Evolutionary conservation across 2,888 invertebrate species (phyloP).

Genomic region (Pinctada fucata): DNA sequence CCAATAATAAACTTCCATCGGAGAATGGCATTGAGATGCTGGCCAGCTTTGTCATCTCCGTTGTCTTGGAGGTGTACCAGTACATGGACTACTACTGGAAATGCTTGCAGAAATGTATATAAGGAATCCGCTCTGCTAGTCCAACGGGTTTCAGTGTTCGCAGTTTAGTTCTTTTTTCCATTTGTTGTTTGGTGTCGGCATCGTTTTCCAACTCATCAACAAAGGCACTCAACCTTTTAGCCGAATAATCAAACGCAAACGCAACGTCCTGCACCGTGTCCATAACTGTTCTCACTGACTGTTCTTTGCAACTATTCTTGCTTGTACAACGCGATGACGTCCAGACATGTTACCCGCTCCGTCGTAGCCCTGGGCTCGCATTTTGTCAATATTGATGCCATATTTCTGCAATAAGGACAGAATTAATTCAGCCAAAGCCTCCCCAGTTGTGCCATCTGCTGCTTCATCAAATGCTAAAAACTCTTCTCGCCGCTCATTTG

Average conservation of each 20-base stretch:
- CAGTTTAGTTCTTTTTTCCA: slow-evolving; percentile 6
- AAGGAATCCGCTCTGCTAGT: slow-evolving; percentile 10
- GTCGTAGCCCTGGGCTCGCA: slow-evolving; percentile 37
- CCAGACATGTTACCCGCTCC: slow-evolving; percentile 30
- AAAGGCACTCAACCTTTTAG: background rate
- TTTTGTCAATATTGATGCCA: slow-evolving; percentile 7
- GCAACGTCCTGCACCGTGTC: slow-evolving; percentile 9
- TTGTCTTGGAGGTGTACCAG: slow-evolving; percentile 27
- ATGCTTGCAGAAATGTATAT: slow-evolving; percentile 8
- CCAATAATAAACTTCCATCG: slow-evolving; percentile 36
- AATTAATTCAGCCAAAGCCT: background rate
- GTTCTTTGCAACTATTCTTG: too few relatives aligned
- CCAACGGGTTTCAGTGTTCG: slow-evolving; percentile 7
- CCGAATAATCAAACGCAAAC: background rate
- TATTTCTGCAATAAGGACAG: background rate
- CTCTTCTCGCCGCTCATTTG: background rate
- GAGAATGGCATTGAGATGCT: slow-evolving; percentile 24
- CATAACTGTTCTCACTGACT: slow-evolving; percentile 9
- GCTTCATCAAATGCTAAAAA: slow-evolving; percentile 7
- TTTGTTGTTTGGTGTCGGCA: slow-evolving; percentile 4
- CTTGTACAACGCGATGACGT: slow-evolving; percentile 21
- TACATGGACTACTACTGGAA: slow-evolving; percentile 11
- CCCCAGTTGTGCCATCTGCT: slow-evolving; percentile 1
- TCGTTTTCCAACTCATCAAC: slow-evolving; percentile 10
- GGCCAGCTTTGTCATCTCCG: slow-evolving; percentile 39